Base-by-base conservation (phyloP, 92 coral and sea anemone species). In the Isaurus tuberculatus region DNA sequence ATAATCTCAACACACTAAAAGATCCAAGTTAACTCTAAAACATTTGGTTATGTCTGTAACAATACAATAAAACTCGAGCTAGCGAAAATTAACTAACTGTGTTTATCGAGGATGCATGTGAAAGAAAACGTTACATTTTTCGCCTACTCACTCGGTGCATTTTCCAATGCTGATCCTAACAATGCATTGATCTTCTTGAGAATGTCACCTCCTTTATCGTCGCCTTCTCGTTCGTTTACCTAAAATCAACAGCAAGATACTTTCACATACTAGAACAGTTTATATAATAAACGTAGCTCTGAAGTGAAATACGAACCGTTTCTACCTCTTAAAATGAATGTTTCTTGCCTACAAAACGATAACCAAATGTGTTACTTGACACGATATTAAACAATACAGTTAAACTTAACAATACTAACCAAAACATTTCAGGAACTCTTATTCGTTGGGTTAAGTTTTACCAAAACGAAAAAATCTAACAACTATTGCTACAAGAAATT, bases 111-210 rank as follows among this genome's bases (percentile, higher is more conserved):
- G 9, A 40, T 40, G 10, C 0, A 68, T 25, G 17, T 32, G 44
- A 68, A 27, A 65, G 37, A 17, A 26, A 28, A 16, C 33, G 37
- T 65, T 28, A 26, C 33, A 67, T 36, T 30, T 67, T 20, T 19
- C 43, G 69, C 31, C 2, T 26, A 93, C 98, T 91, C 87, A 93
- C 98, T 93, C 17, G 98, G 95, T 2, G 78, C 78, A 3, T 55
- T 46, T 71, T 93, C 97, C 88, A 93, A 80, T 20, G 97, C 97
- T 3, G 97, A 93, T 30, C 88, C 98, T 61, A 93, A 83, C 79
- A 93, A 84, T 0, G 98, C 98, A 83, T 93, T 93, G 83, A 93
- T 84, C 73, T 91, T 92, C 65, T 85, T 93, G 44, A 93, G 75
- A 66, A 93, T 91, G 40, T 77, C 82, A n/a, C 82, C 69, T 20